Percentiles rank a stretch among this genome's conserved stretches.
phyloP scores from a whole-genome alignment of 2,797 vertebrate species.

The Lagodon rhomboides region DNA sequence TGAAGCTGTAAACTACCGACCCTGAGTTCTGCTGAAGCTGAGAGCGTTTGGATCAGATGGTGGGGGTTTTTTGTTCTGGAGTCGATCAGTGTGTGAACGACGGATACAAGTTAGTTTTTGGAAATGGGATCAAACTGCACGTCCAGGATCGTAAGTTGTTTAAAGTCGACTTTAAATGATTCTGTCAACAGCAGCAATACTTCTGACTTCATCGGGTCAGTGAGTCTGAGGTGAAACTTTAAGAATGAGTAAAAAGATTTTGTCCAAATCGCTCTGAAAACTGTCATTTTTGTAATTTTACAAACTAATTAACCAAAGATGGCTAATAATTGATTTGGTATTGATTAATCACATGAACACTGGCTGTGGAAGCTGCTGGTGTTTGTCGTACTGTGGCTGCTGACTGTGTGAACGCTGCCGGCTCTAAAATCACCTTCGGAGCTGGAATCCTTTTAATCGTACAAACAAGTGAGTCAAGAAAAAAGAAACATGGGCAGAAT shows the following conservation, averaged over 20 bases:
- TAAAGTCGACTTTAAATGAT: too few species aligned
- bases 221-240: too few species aligned
- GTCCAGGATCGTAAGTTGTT: conserved; percentile 10
- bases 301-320: too few species aligned
- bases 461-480: conserved; percentile 7
- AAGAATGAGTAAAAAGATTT: too few species aligned
- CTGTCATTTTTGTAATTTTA: too few species aligned
- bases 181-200: too few species aligned
- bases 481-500: background rate
- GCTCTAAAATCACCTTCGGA: conserved; percentile 43
- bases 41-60: background rate
- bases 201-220: too few species aligned
- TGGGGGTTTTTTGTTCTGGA: conserved; percentile 7
- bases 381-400: conserved; percentile 15
- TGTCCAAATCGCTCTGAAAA: too few species aligned
- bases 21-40: background rate
- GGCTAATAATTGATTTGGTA: too few species aligned
- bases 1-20: too few species aligned
- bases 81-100: conserved; percentile 16
- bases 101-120: conserved; percentile 3
- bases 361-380: background rate
- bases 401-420: conserved; percentile 47
- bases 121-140: background rate
- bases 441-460: background rate
- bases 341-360: too few species aligned